Evolutionary conservation across 2,113 vertebrate species (phyloP).

Genomic region (Larimichthys crocea): DNA sequence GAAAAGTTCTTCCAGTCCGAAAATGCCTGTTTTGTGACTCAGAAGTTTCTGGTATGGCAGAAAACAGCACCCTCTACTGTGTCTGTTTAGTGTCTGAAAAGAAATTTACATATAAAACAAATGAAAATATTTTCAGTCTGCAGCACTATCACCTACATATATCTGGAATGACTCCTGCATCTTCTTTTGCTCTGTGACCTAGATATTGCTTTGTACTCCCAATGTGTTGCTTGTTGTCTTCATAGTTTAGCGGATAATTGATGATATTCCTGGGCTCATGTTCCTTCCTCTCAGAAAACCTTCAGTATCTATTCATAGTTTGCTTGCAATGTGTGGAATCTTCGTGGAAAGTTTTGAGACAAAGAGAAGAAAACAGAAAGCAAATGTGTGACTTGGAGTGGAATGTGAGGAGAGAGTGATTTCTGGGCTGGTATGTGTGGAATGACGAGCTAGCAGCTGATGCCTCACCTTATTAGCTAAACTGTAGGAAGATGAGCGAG

Average conservation of each 20-base stretch:
- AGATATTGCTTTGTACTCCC: background rate
- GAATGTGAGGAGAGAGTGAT: slow-evolving; percentile 12
- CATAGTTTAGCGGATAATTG: background rate
- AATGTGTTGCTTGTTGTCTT: background rate
- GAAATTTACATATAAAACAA: too few species aligned
- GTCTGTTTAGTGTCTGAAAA: too few species aligned
- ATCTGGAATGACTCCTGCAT: too few species aligned
- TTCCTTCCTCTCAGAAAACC: slow-evolving; percentile 6
- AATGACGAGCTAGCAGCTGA: background rate
- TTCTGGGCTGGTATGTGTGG: slow-evolving; percentile 20
- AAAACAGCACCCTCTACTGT: too few species aligned
- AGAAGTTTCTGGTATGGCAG: too few species aligned
- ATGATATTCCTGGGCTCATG: background rate
- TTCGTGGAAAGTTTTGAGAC: background rate
- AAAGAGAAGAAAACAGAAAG: background rate
- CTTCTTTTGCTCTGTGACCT: background rate
- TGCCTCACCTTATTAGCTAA: background rate
- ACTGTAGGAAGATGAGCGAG: background rate
- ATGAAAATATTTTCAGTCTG: too few species aligned
- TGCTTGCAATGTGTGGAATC: background rate
- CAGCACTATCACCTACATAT: too few species aligned
- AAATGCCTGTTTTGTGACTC: too few species aligned
- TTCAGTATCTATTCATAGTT: background rate
- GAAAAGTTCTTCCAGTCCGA: too few species aligned
- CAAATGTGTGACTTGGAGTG: background rate